phyloP scores from a whole-genome alignment of 92 coral and sea anemone species.

The Montipora capitata region DNA sequence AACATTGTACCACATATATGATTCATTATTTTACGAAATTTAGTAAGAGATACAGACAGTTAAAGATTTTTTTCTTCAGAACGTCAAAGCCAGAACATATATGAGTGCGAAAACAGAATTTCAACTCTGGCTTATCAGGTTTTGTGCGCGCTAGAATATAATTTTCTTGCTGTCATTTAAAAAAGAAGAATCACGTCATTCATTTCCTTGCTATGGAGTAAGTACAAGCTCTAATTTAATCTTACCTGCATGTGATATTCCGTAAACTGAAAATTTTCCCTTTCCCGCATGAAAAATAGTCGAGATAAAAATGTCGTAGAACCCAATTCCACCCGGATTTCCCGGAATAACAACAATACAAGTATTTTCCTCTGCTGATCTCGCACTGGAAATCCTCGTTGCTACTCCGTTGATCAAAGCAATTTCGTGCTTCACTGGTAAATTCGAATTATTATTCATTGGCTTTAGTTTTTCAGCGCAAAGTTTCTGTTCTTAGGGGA shows the following conservation, averaged over 20 bases:
- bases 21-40: no score
- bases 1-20: no score
- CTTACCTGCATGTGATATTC: constrained; percentile 98
- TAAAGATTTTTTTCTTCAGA: no score
- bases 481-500: neutral
- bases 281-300: constrained; percentile 82
- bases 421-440: constrained; percentile 75
- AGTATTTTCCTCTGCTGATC: constrained; percentile 44
- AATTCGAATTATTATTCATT: constrained; percentile 42
- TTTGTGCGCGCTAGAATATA: neutral
- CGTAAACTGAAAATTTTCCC: constrained; percentile 86
- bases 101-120: constrained; percentile 3
- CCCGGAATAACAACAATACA: constrained; percentile 94
- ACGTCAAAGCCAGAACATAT: no score
- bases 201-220: neutral
- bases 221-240: neutral
- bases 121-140: neutral
- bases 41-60: no score
- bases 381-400: constrained; percentile 88
- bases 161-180: neutral
- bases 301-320: constrained; percentile 90
- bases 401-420: constrained; percentile 88
- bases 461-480: neutral
- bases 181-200: neutral
- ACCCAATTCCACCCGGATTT: constrained; percentile 97